Evolutionary conservation across 64 coral and sea anemone genomes (phyloP).

Genomic region (Catalaphyllia jardinei): DNA sequence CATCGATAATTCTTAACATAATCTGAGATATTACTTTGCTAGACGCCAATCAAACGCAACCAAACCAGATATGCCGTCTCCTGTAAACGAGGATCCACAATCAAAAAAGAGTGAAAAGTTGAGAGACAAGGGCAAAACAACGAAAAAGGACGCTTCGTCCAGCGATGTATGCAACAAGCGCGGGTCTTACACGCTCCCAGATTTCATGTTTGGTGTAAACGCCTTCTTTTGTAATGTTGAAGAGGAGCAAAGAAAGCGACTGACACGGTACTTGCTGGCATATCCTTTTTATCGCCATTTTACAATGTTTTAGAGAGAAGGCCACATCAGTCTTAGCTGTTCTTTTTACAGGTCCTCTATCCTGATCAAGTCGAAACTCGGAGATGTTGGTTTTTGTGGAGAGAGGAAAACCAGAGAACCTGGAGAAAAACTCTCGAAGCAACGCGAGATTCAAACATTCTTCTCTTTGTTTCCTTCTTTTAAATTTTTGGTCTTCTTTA

Average conservation of each 20-base stretch:
- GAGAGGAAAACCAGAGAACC: too few species aligned
- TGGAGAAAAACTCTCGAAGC: too few species aligned
- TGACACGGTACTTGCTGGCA: conserved; percentile 80
- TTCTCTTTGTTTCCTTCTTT: too few species aligned
- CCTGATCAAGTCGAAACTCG: too few species aligned
- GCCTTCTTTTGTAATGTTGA: conserved; percentile 61
- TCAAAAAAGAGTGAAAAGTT: not conserved
- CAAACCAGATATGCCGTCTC: not conserved
- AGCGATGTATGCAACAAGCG: not conserved
- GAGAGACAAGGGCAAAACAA: not conserved
- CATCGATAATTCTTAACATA: conserved; percentile 1
- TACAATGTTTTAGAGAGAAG: too few species aligned
- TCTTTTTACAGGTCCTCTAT: too few species aligned
- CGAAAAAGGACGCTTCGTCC: not conserved
- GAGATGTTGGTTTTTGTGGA: too few species aligned
- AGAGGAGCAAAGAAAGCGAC: conserved; percentile 55
- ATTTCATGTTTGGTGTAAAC: conserved; percentile 74
- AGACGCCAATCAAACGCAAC: not conserved
- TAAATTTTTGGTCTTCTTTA: too few species aligned
- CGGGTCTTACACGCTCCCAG: conserved; percentile 30
- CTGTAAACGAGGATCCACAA: conserved; percentile 18
- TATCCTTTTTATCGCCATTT: conserved; percentile 66
- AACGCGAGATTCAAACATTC: too few species aligned
- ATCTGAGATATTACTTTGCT: conserved; percentile 50
- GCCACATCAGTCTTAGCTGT: too few species aligned